Base-by-base conservation (phyloP, 2,888 invertebrate genomes). In the Tenthredo mesomela region DNA sequence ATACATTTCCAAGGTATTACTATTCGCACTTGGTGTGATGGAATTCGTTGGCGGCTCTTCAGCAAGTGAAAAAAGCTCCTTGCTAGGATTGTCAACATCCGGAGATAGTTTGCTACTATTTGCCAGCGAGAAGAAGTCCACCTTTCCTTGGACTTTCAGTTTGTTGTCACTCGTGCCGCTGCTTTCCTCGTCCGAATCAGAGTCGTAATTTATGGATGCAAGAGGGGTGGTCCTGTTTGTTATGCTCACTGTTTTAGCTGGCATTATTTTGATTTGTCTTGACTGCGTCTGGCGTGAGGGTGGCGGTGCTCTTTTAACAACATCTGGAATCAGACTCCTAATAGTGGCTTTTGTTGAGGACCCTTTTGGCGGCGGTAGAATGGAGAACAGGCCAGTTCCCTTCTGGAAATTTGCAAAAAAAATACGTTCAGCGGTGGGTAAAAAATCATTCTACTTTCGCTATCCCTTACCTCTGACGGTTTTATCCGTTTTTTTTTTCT, bases 311-410 rank as follows among this genome's bases (percentile, higher is more conserved):
- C 94, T 93, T 88, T 94, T 94, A 0, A 95, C 90, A 61, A 93
- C 89, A 80, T 94, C 93, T 0, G 95, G 95, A 65, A 94, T 89
- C 61, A 95, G 86, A 94, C 91, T 61, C 93, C 93, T 91, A 73
- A 92, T 90, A 85, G 87, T 90, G 80, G 92, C 93, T 85, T 90
- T 86, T 47, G 86, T 73, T 84, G 93, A 84, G 40, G 88, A 92
- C 89, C 94, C 94, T 93, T 94, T 96, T 18, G 97, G 97, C 88
- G 95, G 95, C 10, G 97, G 97, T 67, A 97, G 92, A 70, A 97
- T 93, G 85, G 95, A 95, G 73, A 97, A 94, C 12, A 97, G 93
- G 10, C 96, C 95, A 21, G 95, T 95, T 86, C 95, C 95, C 94
- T 95, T 95, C 96, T 96, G 87, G 47, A 92, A 92, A 86, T 84